Percentiles rank a stretch among this genome's conserved stretches.
phyloP scores from a whole-genome alignment of 1,140 invertebrate species.

The Leptestheria dahalacensis region DNA sequence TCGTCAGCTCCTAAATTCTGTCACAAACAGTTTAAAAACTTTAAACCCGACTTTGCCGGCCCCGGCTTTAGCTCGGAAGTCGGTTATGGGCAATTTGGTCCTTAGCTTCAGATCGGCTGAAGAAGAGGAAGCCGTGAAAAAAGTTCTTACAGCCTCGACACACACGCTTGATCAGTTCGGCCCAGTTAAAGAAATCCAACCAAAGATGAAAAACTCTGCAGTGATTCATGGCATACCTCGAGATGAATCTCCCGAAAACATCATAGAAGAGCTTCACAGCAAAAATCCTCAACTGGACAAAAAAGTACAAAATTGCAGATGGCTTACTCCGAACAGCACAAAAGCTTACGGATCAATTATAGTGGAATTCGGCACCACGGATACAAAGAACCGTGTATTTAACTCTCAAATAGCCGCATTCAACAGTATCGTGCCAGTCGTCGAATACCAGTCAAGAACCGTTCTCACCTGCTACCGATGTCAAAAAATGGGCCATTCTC shows the following conservation, averaged over 20 bases:
- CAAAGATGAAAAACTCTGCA: not conserved
- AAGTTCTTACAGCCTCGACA: not conserved
- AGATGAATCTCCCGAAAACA: not conserved
- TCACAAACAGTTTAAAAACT: not conserved
- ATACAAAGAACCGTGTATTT: not conserved
- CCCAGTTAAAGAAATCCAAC: not conserved
- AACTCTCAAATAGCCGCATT: not conserved
- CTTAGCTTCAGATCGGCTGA: not conserved
- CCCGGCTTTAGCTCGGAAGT: not conserved
- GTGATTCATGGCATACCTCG: not conserved
- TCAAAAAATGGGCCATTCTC: not conserved
- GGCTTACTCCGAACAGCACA: not conserved
- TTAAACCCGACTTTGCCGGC: not conserved
- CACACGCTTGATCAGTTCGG: not conserved
- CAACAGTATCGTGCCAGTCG: not conserved
- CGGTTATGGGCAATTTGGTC: not conserved
- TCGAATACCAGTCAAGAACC: not conserved
- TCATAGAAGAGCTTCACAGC: not conserved
- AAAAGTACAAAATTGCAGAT: not conserved
- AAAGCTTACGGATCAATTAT: not conserved
- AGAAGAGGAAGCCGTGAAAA: not conserved
- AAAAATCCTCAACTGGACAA: not conserved
- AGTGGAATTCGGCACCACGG: not conserved
- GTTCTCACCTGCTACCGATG: not conserved
- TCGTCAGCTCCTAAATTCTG: not conserved